Conservation (phyloP, 1,140 invertebrate species). For the Camponotus floridanus region DNA sequence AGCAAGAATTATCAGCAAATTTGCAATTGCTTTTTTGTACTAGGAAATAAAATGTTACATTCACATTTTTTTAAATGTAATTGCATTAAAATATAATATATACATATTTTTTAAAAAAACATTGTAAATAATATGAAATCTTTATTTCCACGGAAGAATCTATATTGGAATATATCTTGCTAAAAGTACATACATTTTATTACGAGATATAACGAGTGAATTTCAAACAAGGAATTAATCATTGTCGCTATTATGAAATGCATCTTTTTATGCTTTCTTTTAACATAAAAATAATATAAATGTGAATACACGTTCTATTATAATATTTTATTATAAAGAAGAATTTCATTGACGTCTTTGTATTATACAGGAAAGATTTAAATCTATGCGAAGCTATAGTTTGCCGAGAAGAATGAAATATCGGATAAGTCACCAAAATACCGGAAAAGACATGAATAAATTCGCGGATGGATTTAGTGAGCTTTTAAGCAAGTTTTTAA, state of each 20-base stretch:
- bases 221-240: slow-evolving; percentile 25
- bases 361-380: not conserved
- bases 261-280: not conserved
- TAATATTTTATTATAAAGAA: not conserved
- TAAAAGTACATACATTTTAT: not conserved
- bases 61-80: not conserved
- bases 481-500: slow-evolving; percentile 44
- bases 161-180: not conserved
- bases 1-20: slow-evolving; percentile 35
- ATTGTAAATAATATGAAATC: not conserved
- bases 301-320: not conserved
- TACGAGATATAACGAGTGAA: not conserved
- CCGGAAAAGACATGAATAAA: slow-evolving; percentile 12
- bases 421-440: not conserved
- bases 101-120: slow-evolving; percentile 1
- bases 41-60: not conserved
- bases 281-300: slow-evolving; percentile 9
- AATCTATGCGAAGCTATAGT: not conserved
- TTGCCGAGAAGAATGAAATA: not conserved
- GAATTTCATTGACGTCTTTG: not conserved
- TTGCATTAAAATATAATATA: not conserved
- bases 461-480: not conserved
- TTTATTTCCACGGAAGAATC: not conserved
- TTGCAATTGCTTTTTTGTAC: not conserved
- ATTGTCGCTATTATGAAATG: not conserved